phyloP scores from a whole-genome alignment of 2,888 invertebrate genomes.

The Troides aeacus region DNA sequence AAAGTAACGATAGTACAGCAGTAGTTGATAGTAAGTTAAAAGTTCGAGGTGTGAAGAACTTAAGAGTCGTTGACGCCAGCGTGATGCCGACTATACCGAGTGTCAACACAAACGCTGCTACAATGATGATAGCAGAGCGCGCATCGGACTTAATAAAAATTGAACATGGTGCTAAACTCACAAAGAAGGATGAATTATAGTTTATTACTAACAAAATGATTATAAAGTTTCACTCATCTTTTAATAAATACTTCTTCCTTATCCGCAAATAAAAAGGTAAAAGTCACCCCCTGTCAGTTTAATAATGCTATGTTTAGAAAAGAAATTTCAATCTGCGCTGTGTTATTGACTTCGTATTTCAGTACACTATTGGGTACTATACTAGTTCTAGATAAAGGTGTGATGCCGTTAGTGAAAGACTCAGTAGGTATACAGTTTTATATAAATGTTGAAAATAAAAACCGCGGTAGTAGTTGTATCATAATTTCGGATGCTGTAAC shows the following conservation, averaged over 20 bases:
- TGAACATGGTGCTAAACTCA: slow-evolving; percentile 41
- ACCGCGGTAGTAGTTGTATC: slow-evolving; percentile 42
- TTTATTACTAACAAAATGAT: slow-evolving; percentile 18
- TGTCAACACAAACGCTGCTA: slow-evolving; percentile 66
- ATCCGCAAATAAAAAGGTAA: neutral
- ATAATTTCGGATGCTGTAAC: slow-evolving; percentile 46
- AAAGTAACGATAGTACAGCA: slow-evolving; percentile 45
- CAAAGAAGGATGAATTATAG: slow-evolving; percentile 54
- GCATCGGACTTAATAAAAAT: slow-evolving; percentile 68
- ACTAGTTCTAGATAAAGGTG: slow-evolving; percentile 56
- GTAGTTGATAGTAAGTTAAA: slow-evolving; percentile 59
- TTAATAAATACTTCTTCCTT: neutral
- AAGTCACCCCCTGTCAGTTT: slow-evolving; percentile 18
- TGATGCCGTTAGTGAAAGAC: slow-evolving; percentile 49
- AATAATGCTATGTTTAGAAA: slow-evolving; percentile 35
- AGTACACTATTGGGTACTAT: slow-evolving; percentile 39
- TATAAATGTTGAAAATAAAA: slow-evolving; percentile 54
- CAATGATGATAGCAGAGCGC: slow-evolving; percentile 72
- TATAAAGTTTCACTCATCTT: neutral
- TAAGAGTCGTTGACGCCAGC: slow-evolving; percentile 69
- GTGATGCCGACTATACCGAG: slow-evolving; percentile 71
- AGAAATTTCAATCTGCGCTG: slow-evolving; percentile 36
- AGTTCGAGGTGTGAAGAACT: slow-evolving; percentile 52
- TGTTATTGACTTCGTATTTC: slow-evolving; percentile 36
- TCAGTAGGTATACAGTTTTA: slow-evolving; percentile 61